A percentile compares a stretch with the other conserved stretches of the same genome.
Conservation (phyloP, 2,888 invertebrate species). For the Napeogenes inachia region DNA sequence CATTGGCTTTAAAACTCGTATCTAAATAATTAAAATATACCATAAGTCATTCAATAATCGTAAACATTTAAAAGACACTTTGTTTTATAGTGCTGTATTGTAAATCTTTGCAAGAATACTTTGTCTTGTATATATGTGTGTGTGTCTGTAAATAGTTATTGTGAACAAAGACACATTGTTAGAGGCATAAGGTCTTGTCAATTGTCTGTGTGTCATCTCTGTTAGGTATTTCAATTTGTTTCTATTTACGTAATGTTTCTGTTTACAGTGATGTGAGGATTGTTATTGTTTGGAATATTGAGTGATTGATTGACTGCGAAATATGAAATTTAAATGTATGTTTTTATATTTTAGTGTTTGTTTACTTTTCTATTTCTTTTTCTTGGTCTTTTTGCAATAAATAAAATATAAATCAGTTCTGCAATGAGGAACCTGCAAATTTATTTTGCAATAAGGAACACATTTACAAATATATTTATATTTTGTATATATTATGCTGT, state of each 20-base stretch:
- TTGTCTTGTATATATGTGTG: constrained; percentile 43
- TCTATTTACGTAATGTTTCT: not conserved
- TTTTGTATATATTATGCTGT: too few relatives aligned
- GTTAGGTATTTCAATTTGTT: constrained; percentile 29
- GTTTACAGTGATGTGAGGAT: not conserved
- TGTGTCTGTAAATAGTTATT: constrained; percentile 53
- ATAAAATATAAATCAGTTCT: too few relatives aligned
- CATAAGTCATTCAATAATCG: constrained; percentile 48
- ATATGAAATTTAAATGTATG: not conserved
- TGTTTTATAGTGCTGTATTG: constrained; percentile 41
- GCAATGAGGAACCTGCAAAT: too few relatives aligned
- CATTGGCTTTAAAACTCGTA: not conserved
- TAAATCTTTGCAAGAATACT: constrained; percentile 66
- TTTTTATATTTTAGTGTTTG: too few relatives aligned
- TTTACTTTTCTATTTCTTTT: too few relatives aligned
- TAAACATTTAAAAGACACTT: constrained; percentile 52
- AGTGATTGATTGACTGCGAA: constrained; percentile 1
- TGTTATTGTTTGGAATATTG: constrained; percentile 1
- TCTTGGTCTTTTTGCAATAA: too few relatives aligned
- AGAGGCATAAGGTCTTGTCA: constrained; percentile 49
- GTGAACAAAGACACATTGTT: constrained; percentile 64
- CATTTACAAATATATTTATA: too few relatives aligned
- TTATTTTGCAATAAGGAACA: too few relatives aligned
- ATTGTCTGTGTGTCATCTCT: constrained; percentile 47
- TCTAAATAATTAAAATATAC: constrained; percentile 41